Evolutionary conservation across 2,113 vertebrate species (phyloP), one percentile per base, ranked within the genome.

Genomic region (Nothobranchius furzeri): DNA sequence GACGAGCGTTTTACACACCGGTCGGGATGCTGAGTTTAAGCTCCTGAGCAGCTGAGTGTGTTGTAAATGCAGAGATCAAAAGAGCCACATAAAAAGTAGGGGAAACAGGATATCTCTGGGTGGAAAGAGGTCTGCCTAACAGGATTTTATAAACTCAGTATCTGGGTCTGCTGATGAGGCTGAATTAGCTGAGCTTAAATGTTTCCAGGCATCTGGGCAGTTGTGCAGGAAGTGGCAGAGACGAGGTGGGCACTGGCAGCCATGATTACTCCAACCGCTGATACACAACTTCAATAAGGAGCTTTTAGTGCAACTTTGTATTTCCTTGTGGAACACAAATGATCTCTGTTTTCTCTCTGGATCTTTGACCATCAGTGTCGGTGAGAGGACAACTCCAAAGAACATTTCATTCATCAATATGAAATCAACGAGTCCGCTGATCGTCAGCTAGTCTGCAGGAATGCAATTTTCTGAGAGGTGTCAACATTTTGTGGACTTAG

Each of bases 41-140:
- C 45, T 73, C 51, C 64, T 17, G 50, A 76, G 73, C 72, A 70
- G 49, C 62, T 15, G 61, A 52, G 60, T 13, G 51, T 60, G 71
- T 55, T 61, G 69, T 81, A 76, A 78, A 78, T 60, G 58, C 45
- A 59, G 65, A 86, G 76, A 88, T 88, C 77, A 89, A 88, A 90
- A 68, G 78, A 48, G 64, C 73, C 85, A 76, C 82, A 85, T 78
- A 54, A 88, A 85, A 83, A 55, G 46, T 1, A 75, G 43, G 17
- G 74, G 82, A 86, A 85, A 72, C 77, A 69, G 72, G 74, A 82
- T 73, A 70, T 67, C 52, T 81, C 58, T 63, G 48, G 54, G 60
- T 50, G 45, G 68, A 73, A 64, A 67, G 48, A 59, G 43, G 62
- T 68, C 66, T 52, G 35, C 55, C 52, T 35, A 73, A 50, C 50